These are phyloP conservation scores for Diphyllodes magnificus DNA, from an alignment of 2,113 vertebrate genomes.

Conservation along the genomic window DNA sequence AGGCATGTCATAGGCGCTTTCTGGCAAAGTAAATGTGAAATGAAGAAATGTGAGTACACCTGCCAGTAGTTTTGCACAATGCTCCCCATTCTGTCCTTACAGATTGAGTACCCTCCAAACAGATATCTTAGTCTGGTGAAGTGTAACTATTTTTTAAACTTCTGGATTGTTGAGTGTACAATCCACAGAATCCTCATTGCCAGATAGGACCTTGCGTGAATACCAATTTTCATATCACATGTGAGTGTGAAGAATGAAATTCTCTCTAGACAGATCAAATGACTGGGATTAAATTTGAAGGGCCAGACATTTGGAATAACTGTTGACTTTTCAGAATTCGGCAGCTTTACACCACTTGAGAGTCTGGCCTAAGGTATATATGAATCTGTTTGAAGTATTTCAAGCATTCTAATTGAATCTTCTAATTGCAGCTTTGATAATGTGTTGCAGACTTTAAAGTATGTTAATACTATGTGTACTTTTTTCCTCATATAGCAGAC, in stretches of 20 bases:
- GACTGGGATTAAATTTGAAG: not conserved
- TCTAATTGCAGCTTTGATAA: not conserved
- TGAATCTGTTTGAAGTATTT: not conserved
- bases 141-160: not conserved
- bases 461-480: not conserved
- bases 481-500: not conserved
- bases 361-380: not conserved
- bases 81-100: not conserved
- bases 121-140: fast-evolving
- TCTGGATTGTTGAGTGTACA: not conserved
- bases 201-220: not conserved
- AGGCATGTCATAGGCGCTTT: not conserved
- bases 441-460: not conserved
- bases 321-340: not conserved
- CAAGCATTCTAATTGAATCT: not conserved
- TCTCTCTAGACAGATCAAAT: not conserved
- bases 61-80: not conserved
- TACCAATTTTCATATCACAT: not conserved
- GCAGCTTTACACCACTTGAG: not conserved
- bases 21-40: not conserved
- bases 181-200: not conserved
- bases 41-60: not conserved
- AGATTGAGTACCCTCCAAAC: not conserved
- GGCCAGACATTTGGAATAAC: not conserved
- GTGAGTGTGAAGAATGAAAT: not conserved